Base-by-base conservation (phyloP, 2,797 vertebrate species). In the Coranthus polyacanthus region DNA sequence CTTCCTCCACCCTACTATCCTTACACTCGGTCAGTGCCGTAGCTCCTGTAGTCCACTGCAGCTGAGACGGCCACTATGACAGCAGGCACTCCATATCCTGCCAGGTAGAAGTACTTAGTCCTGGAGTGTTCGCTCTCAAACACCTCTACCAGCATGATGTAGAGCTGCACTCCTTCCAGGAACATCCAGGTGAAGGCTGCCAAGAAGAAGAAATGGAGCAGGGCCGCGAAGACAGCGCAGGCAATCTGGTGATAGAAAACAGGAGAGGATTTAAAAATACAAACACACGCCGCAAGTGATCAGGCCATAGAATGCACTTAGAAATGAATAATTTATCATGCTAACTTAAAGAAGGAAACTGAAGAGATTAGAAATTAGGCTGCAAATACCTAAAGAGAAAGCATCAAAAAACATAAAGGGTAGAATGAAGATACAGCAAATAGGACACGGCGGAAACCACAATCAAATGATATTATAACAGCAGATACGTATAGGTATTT, bases 121-220 rank as follows among this genome's bases (percentile, higher is more conserved):
- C 97, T 95, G 2, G 98, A 99, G 85, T 97, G 96, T 65, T 98
- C 97, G 0, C 97, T 98, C 93, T 99, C 98, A 21, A 99, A 99
- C 82, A 99, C 97, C 89, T 99, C 97, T 77, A 99, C 97, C 91
- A 99, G 93, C 97, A 99, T 98, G 91, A 99, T 98, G 89, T 99
- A 99, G 37, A 99, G 97, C 86, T 99, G 98, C 62, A 99, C 98
- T 0, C 98, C 98, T 87, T 99, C 98, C 91, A 99, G 91, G 88
- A 98, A 98, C 98, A 99, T 99, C 98, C 98, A 99, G 13, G 97
- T 98, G 90, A 99, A 99, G 46, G 98, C 98, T 46, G 97, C 96
- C 94, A 99, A 89, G 93, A 99, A 99, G 95, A 99, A 99, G 95
- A 99, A 99, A 88, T 99, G 98, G 67, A 99, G 94, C 70, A 99